Percentiles rank a stretch among this genome's conserved stretches.
These are phyloP conservation scores for Dolichotis patagonum DNA, from an alignment of 2,113 vertebrate genomes.

Conservation along the genomic window DNA sequence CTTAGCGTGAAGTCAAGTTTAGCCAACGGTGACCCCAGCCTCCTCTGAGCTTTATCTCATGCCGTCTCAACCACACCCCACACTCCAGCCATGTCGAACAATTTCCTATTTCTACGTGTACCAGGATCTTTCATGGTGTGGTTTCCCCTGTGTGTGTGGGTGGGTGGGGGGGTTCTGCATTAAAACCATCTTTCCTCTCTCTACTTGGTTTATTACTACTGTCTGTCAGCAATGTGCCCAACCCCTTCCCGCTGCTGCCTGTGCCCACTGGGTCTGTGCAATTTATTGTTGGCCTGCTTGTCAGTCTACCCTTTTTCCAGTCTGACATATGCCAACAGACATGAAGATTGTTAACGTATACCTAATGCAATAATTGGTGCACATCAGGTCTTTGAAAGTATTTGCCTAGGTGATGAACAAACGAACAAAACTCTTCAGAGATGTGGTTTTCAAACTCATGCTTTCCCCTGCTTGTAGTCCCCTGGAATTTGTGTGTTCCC, in stretches of 20 bases:
- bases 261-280: background rate
- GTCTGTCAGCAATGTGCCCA: background rate
- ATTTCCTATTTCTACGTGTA: background rate
- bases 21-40: background rate
- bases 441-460: background rate
- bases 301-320: background rate
- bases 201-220: background rate
- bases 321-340: background rate
- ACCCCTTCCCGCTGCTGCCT: background rate
- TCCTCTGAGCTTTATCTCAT: background rate
- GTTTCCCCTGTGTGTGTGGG: background rate
- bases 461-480: background rate
- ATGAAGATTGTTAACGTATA: background rate
- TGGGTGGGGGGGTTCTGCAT: background rate
- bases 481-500: background rate
- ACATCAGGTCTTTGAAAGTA: background rate
- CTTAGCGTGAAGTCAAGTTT: background rate
- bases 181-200: background rate
- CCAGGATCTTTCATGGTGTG: background rate
- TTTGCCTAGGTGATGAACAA: background rate
- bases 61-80: too few relatives aligned
- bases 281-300: background rate
- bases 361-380: background rate
- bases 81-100: background rate
- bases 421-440: background rate